Evolutionary conservation across 2,113 vertebrate genomes (phyloP).

Genomic region (Thunnus maccoyii): DNA sequence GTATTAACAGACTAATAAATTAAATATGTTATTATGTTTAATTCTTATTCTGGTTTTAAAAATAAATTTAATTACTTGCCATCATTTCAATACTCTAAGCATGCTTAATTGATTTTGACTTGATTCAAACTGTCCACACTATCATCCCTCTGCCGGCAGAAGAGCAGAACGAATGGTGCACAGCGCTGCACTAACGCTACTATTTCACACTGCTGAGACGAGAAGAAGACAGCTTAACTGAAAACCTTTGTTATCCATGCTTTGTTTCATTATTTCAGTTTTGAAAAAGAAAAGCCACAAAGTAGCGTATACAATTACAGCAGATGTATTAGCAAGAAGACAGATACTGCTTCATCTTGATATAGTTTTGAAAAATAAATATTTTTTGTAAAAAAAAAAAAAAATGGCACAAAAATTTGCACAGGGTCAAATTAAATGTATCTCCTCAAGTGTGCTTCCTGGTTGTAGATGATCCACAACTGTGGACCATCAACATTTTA

Average conservation of each 20-base stretch:
- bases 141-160: constrained; percentile 50
- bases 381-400: too few species aligned
- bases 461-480: background rate
- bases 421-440: background rate
- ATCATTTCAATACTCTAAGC: constrained; percentile 1
- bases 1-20: background rate
- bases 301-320: too few species aligned
- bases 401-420: background rate
- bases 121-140: constrained; percentile 30
- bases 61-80: too few species aligned
- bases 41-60: background rate
- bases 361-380: too few species aligned
- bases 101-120: constrained; percentile 48
- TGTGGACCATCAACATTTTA: too few species aligned
- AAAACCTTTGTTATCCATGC: background rate
- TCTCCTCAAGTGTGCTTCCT: background rate
- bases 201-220: constrained; percentile 47
- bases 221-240: constrained; percentile 22
- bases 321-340: too few species aligned
- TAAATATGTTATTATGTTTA: background rate
- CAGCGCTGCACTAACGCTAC: constrained; percentile 19
- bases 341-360: too few species aligned
- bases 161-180: constrained; percentile 53
- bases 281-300: background rate
- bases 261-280: constrained; percentile 18